Percentiles rank a stretch among this genome's conserved stretches.
Conservation (phyloP, 2,113 vertebrate species). For the Sardina pilchardus region DNA sequence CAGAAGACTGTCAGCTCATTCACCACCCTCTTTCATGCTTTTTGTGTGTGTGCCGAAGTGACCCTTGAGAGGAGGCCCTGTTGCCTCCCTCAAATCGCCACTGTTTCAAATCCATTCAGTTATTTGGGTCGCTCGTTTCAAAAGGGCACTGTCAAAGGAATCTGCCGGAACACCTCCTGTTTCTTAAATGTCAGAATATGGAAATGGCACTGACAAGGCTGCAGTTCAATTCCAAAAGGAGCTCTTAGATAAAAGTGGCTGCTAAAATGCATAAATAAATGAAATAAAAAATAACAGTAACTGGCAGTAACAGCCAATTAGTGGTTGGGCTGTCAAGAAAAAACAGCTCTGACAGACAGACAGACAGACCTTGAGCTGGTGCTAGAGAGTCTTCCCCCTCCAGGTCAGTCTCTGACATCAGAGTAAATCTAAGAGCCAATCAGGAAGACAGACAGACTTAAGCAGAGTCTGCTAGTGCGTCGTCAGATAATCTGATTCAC, state of each 20-base stretch:
- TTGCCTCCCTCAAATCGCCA: background rate
- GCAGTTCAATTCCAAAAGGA: background rate
- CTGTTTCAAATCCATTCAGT: background rate
- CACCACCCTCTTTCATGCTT: background rate
- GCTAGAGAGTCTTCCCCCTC: background rate
- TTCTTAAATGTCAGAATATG: conserved; percentile 10
- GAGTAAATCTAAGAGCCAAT: background rate
- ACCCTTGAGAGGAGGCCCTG: background rate
- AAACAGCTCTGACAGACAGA: too few species aligned
- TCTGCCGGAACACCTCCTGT: background rate
- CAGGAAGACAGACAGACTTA: background rate
- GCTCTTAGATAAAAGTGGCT: background rate
- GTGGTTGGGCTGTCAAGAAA: background rate
- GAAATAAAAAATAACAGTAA: background rate
- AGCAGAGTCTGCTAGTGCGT: background rate
- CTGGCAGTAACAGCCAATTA: background rate
- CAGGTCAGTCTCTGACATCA: background rate
- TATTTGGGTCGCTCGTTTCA: background rate
- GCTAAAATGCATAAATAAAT: background rate
- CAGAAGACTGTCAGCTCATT: background rate
- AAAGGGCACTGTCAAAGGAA: background rate
- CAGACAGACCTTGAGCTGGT: background rate
- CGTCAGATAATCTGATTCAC: background rate
- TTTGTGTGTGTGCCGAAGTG: background rate
- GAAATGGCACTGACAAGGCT: background rate